Conservation (phyloP, 2,113 vertebrate genomes). For the Hypanus sabinus region DNA sequence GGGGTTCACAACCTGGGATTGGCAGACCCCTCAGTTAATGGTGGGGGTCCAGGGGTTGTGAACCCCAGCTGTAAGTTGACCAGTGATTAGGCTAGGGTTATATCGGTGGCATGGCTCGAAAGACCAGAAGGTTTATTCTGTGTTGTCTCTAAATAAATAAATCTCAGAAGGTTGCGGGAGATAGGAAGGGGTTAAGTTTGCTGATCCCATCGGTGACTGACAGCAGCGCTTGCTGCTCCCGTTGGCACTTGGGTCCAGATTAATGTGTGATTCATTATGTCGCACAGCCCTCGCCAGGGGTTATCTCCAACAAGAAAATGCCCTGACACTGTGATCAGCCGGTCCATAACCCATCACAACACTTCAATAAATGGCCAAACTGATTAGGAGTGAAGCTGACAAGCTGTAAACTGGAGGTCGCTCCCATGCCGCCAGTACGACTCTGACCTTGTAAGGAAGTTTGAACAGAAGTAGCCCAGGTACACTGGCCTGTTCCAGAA, state of each 20-base stretch:
- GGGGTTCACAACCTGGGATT: no score
- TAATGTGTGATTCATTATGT: conserved; percentile 16
- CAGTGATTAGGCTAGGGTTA: no score
- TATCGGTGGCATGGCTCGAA: no score
- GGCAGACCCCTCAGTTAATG: no score
- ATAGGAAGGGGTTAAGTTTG: background rate
- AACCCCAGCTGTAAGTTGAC: no score
- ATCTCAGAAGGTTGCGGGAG: no score
- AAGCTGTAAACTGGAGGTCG: conserved; percentile 38
- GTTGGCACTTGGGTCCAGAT: background rate
- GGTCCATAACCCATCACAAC: conserved; percentile 46
- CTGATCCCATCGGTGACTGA: background rate
- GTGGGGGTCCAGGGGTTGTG: no score
- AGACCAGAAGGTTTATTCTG: no score
- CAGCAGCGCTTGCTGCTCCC: background rate
- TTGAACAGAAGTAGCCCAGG: background rate
- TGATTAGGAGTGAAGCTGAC: conserved; percentile 46
- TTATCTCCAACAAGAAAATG: conserved; percentile 41
- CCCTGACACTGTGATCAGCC: conserved; percentile 53
- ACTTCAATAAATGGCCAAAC: conserved; percentile 52
- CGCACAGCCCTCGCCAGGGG: background rate
- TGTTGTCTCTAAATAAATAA: no score
- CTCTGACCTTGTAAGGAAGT: background rate
- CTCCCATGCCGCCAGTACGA: background rate
- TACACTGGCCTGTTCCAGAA: background rate